These are phyloP conservation scores for Gastrophysa polygoni DNA, from an alignment of 2,888 invertebrate species.

Conservation along the genomic window DNA sequence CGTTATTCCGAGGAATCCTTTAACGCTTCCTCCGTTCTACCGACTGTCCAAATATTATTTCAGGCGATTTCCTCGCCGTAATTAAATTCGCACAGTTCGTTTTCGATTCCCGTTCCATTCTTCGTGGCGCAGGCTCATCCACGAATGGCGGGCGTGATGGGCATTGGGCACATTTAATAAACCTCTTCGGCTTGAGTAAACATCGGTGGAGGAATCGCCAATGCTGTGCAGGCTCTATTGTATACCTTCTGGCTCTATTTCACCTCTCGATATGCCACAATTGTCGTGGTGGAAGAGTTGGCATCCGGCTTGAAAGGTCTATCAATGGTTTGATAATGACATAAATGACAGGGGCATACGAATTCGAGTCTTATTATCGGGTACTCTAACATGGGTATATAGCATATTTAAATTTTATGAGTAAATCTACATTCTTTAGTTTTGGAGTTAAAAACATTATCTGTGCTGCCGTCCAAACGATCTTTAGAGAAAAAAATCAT, in stretches of 20 bases:
- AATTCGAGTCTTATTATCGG: no score
- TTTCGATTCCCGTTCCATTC: slow-evolving; percentile 12
- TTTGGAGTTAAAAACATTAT: no score
- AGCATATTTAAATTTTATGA: no score
- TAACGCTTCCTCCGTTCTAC: slow-evolving; percentile 25
- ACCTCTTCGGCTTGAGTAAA: slow-evolving; percentile 44
- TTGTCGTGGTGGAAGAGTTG: not conserved
- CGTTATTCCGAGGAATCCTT: slow-evolving; percentile 20
- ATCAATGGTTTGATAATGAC: no score
- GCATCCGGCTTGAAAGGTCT: no score
- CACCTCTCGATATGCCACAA: not conserved
- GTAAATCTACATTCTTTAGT: no score
- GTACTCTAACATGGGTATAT: no score
- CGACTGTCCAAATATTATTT: slow-evolving; percentile 50
- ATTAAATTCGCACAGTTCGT: slow-evolving; percentile 43
- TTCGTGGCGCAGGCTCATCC: slow-evolving; percentile 5
- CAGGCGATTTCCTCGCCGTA: slow-evolving; percentile 48
- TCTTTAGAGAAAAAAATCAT: no score
- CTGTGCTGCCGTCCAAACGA: no score
- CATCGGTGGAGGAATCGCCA: slow-evolving; percentile 17
- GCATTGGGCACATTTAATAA: slow-evolving; percentile 39
- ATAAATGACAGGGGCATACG: no score
- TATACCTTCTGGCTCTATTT: not conserved
- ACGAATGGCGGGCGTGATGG: slow-evolving; percentile 16
- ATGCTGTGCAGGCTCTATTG: no score